Evolutionary conservation across 1,140 invertebrate genomes (phyloP), one percentile per base, ranked within the genome.

Genomic region (Brachionus rubens): DNA sequence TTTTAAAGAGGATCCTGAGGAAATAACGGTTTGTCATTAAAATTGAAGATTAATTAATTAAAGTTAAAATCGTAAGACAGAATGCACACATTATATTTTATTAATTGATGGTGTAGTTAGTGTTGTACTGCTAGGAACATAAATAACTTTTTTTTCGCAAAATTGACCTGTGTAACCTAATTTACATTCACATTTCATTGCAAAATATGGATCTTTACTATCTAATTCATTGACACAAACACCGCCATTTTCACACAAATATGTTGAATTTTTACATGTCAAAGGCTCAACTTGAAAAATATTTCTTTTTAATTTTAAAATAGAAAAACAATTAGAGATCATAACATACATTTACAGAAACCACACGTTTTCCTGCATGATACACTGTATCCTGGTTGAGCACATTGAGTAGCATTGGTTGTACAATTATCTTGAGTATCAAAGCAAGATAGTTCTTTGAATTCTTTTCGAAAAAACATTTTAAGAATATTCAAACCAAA

Each of bases 221-320:
- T 2, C 24, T 54, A 14, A 54, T 28, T 54, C 33, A n/a, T 54
- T 54, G 24, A 14, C 4, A 54, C 52, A 54, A 28, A 28, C 9
- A 30, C 52, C 52, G 5, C 52, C 52, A 54, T 54, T 54, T 54
- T 54, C 52, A 54, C 52, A 54, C 19, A 54, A 12, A 54, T 28
- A 54, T 21, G 10, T 28, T 28, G 26, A 24, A 21, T n/a, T 54
- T 54, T 54, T 28, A 26, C 52, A 54, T 21, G 26, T 54, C 28
- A 54, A 24, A 26, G 52, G 52, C 26, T 54, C 52, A 12, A 54
- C 52, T 54, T 54, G 21, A 2, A 52, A 0, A 24, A 52, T 26
- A 1, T 12, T 12, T 12, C 10, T 43, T 43, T 43, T 5, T 12
- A 43, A 2, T 43, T 2, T 12, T 10, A 43, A 12, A 43, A 43